Evolutionary conservation across 2,797 vertebrate species (phyloP).

Genomic region (Pterois miles): DNA sequence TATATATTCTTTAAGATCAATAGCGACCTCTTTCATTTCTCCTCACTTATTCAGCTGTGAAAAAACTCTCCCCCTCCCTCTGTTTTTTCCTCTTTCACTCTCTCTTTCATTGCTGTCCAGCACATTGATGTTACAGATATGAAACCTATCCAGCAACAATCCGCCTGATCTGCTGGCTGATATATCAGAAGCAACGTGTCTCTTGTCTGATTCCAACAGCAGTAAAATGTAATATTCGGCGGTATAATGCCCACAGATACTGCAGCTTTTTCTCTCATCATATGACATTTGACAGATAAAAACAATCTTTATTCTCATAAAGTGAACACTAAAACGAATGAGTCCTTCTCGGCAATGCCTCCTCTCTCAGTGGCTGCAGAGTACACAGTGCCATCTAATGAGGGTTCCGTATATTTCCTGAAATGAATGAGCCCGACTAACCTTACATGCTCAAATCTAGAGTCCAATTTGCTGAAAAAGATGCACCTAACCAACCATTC

Average conservation of each 20-base stretch:
- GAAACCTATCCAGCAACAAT: conserved; percentile 64
- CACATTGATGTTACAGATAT: conserved; percentile 72
- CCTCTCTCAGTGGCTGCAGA: conserved; percentile 38
- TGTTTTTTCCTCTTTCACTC: conserved; percentile 5
- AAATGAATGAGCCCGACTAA: conserved; percentile 26
- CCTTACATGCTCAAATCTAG: neutral
- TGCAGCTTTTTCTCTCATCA: conserved; percentile 15
- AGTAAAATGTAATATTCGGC: conserved; percentile 68
- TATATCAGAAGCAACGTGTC: conserved; percentile 55
- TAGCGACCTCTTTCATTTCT: conserved; percentile 60
- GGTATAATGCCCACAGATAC: conserved; percentile 53
- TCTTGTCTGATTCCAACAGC: conserved; percentile 69
- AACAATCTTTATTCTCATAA: conserved; percentile 72
- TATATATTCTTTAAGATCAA: conserved; percentile 49
- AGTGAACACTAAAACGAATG: conserved; percentile 22
- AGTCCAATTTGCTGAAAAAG: conserved; percentile 57
- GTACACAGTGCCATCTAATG: conserved; percentile 71
- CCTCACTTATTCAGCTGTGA: conserved; percentile 37
- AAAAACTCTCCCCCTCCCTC: conserved; percentile 10
- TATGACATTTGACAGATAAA: conserved; percentile 70
- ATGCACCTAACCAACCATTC: conserved; percentile 50
- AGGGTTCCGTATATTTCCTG: conserved; percentile 55
- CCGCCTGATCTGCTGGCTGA: conserved; percentile 61
- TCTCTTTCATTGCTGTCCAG: conserved; percentile 64
- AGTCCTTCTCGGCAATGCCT: conserved; percentile 14